These are phyloP conservation scores for Pristionchus arcanus DNA, from an alignment of 2,888 invertebrate genomes.

Conservation along the genomic window DNA sequence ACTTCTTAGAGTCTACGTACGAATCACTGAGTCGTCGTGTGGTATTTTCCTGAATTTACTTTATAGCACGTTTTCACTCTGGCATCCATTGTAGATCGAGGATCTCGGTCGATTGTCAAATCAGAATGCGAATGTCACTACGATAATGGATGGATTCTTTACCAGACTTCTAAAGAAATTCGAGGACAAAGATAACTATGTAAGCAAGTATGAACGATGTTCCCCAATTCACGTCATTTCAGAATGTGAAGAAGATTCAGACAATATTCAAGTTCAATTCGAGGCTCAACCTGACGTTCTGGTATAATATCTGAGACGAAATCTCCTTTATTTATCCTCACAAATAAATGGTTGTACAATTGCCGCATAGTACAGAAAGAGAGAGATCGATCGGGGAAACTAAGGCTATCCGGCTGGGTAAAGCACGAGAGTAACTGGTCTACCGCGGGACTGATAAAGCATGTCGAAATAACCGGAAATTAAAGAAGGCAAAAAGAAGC, in stretches of 20 bases:
- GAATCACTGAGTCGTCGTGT: not conserved
- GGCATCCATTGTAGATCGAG: not conserved
- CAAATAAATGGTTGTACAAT: not conserved
- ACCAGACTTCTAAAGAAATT: not conserved
- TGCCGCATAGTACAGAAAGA: not conserved
- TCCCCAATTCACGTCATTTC: not conserved
- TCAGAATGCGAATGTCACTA: conserved; percentile 9
- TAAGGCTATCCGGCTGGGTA: conserved; percentile 8
- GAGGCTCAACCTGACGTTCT: conserved; percentile 44
- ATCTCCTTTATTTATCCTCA: not conserved
- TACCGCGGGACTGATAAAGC: not conserved
- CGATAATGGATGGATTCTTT: conserved; percentile 4
- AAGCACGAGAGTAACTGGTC: conserved; percentile 19
- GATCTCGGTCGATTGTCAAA: not conserved
- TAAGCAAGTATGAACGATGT: not conserved
- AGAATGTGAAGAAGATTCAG: not conserved
- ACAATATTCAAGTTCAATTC: conserved; percentile 47
- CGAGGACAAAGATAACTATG: not conserved
- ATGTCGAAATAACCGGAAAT: not conserved
- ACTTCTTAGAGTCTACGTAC: conserved; percentile 1
- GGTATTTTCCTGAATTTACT: not conserved
- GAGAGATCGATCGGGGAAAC: not conserved
- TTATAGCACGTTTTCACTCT: too few relatives aligned
- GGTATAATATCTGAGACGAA: conserved; percentile 52
- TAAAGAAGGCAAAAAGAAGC: not conserved